A percentile compares a stretch with the other conserved stretches of the same genome.
Evolutionary conservation across 2,113 vertebrate species (phyloP).

Genomic region (Ctenodactylus gundi): DNA sequence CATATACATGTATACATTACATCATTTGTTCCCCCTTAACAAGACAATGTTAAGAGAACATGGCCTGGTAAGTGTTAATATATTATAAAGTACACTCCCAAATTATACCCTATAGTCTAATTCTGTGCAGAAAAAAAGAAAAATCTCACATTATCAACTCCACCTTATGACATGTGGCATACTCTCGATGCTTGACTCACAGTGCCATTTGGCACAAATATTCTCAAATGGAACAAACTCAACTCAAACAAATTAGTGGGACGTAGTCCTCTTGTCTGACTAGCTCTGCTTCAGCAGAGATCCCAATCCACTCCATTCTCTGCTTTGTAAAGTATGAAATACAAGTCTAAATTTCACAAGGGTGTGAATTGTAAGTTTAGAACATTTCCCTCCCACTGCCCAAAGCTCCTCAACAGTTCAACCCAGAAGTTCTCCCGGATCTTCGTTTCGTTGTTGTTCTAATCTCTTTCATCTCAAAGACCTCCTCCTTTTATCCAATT

Average conservation of each 20-base stretch:
- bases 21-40: background rate
- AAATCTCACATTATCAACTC: background rate
- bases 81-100: background rate
- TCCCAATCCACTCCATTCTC: background rate
- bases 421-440: background rate
- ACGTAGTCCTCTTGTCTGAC: background rate
- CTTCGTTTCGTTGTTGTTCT: background rate
- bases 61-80: background rate
- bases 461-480: background rate
- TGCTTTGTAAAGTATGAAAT: slow-evolving; percentile 16
- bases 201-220: background rate
- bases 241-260: background rate
- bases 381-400: background rate
- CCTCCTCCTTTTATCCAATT: background rate
- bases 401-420: background rate
- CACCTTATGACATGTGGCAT: background rate
- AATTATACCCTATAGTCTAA: background rate
- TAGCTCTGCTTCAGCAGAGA: background rate
- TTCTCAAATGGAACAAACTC: background rate
- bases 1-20: background rate
- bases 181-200: background rate
- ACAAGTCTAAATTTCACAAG: slow-evolving; percentile 9
- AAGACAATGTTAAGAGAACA: background rate
- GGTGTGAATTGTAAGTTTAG: background rate
- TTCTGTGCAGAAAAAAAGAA: background rate